Base-by-base conservation (phyloP, 2,888 invertebrate genomes). In the Ophraella communa region DNA sequence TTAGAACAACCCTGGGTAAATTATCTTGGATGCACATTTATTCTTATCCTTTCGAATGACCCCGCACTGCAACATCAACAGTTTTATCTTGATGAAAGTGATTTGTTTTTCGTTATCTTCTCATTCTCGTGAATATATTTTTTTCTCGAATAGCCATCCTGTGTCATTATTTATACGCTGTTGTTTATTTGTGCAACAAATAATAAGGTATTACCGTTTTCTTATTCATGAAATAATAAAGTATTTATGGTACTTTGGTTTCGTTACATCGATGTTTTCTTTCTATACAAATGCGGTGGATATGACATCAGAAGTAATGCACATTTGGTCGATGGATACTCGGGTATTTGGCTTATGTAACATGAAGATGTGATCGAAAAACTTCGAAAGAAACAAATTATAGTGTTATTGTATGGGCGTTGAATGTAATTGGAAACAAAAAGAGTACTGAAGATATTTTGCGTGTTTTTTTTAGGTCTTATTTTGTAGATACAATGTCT, bases 131-230 rank as follows among this genome's bases (percentile, higher is more conserved):
- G 47, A 47, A 47, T 21, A 23, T 10, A 17, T 47, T 47, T 47
- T 47, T 11, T 27, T 8, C 11, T 30, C 11, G 23, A 47, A 47
- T 47, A 21, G 21, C 47, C 11, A 51, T 27, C 49, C 42, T 44
- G 39, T 62, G 62, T 54, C 47, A 62, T 62, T 55, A 62, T 49
- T 30, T 8, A 21, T 21, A 10, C 23, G 30, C 21, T 51, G 30
- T 55, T 47, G 53, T 61, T 62, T 56, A 62, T 62, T 62, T 62
- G 55, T 62, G 62, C 51, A 62, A 56, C 21, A 49, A 56, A 56
- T 62, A 62, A 62, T 56, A 20, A 51, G 17, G 49, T 51, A 51
- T 10, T 51, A n/a, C 11, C 23, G 23, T 21, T 23, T 23, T 47
- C 23, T 11, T 47, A 47, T 47, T 47, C 47, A 24, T 11, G 42